These are phyloP conservation scores for Zosterops lateralis DNA, from an alignment of 2,113 vertebrate species.

Conservation along the genomic window DNA sequence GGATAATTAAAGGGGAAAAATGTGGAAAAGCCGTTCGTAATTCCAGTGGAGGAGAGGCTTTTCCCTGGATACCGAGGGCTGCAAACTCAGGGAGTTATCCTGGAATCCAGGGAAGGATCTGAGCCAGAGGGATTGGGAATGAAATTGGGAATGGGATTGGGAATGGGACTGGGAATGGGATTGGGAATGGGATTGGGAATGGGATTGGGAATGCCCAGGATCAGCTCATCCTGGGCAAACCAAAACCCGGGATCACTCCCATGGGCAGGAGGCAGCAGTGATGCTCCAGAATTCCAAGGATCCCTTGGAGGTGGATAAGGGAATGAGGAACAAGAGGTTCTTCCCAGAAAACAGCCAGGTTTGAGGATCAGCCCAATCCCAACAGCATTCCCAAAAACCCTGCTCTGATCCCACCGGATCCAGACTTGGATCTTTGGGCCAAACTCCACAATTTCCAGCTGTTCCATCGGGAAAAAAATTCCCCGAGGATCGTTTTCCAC, in stretches of 20 bases:
- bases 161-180: not conserved
- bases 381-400: fast-evolving
- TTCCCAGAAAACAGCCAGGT: not conserved
- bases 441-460: not conserved
- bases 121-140: not conserved
- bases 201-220: not conserved
- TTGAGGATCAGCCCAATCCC: not conserved
- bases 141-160: no score
- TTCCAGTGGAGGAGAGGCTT: fast-evolving
- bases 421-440: fast-evolving
- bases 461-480: not conserved
- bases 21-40: not conserved
- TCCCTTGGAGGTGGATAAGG: not conserved
- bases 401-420: not conserved
- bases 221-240: not conserved
- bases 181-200: not conserved
- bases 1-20: not conserved
- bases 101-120: not conserved
- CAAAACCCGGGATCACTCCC: not conserved
- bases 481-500: not conserved
- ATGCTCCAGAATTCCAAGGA: not conserved
- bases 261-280: fast-evolving
- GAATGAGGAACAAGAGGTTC: not conserved
- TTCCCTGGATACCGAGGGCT: fast-evolving
- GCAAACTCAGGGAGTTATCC: not conserved